These are phyloP conservation scores for Quadriops clusia DNA, from an alignment of 2,888 invertebrate genomes.

Conservation along the genomic window DNA sequence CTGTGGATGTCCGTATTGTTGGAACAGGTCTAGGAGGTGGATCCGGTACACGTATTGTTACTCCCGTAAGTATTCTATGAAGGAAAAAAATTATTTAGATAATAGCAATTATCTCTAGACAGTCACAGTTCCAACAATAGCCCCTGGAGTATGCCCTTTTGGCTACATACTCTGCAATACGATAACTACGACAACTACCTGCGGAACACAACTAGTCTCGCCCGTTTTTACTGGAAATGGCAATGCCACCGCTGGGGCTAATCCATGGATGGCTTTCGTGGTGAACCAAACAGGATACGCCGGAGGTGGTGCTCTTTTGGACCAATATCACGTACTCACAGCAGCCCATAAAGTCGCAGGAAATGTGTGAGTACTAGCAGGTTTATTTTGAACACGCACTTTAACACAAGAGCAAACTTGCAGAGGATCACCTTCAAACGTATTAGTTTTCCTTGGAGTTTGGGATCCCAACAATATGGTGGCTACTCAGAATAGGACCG, in stretches of 20 bases:
- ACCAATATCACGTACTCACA: slow-evolving; percentile 54
- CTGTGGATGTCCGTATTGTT: no score
- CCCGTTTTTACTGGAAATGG: slow-evolving; percentile 36
- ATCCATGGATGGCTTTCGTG: slow-evolving; percentile 55
- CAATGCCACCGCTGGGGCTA: slow-evolving; percentile 54
- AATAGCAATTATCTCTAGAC: no score
- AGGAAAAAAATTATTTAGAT: no score
- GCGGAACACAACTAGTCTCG: slow-evolving; percentile 38
- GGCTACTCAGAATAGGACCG: slow-evolving; percentile 17
- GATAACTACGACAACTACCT: slow-evolving; percentile 25
- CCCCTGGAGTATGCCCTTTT: no score
- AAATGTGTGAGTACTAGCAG: no score
- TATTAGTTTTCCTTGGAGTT: slow-evolving; percentile 20
- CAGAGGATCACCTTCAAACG: slow-evolving; percentile 16
- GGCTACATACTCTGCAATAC: no score
- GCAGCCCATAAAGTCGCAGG: slow-evolving; percentile 58
- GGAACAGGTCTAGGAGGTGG: no score
- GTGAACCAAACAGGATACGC: slow-evolving; percentile 38
- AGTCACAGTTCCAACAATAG: no score
- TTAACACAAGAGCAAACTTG: no score
- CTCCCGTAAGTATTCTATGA: no score
- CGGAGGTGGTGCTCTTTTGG: slow-evolving; percentile 60
- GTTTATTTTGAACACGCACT: no score
- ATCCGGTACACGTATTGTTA: no score
- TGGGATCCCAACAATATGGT: slow-evolving; percentile 15